Percentiles rank a stretch among this genome's conserved stretches.
phyloP scores from a whole-genome alignment of 2,113 vertebrate genomes.

The Epinephelus fuscoguttatus region DNA sequence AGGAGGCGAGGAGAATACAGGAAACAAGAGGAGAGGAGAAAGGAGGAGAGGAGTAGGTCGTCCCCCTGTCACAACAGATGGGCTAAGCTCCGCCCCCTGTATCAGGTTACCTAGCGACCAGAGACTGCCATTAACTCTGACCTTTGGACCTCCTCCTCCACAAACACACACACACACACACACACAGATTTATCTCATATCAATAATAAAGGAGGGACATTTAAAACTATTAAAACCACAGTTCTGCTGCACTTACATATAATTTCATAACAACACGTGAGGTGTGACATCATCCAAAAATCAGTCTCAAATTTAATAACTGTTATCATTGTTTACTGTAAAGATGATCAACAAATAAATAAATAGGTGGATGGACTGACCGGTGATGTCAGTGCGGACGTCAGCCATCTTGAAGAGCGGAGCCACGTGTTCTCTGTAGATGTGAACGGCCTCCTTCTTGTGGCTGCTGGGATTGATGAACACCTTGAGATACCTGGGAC shows the following conservation, averaged over 20 bases:
- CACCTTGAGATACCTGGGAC: constrained; percentile 92
- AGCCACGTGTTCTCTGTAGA: constrained; percentile 92
- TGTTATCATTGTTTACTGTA: not conserved
- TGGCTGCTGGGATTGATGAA: constrained; percentile 96
- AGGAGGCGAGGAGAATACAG: not conserved
- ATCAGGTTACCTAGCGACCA: constrained; percentile 83
- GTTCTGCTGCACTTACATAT: not conserved
- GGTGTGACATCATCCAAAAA: not conserved
- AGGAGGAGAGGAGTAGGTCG: constrained; percentile 49
- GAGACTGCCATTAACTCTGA: constrained; percentile 80
- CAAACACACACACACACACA: constrained; percentile 35
- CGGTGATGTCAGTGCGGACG: constrained; percentile 91
- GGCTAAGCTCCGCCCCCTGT: constrained; percentile 76
- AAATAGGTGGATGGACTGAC: constrained; percentile 79
- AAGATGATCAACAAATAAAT: not conserved
- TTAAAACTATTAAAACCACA: not conserved
- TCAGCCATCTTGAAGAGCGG: constrained; percentile 95
- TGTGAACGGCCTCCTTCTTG: constrained; percentile 89
- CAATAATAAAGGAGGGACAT: constrained; percentile 10
- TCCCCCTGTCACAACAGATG: constrained; percentile 83
- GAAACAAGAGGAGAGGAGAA: constrained; percentile 4
- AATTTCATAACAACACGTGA: not conserved
- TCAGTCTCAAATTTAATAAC: not conserved
- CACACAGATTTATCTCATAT: constrained; percentile 14
- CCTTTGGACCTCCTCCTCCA: constrained; percentile 62